Base-by-base conservation (phyloP, 2,113 vertebrate genomes). In the Daphoenositta chrysoptera region DNA sequence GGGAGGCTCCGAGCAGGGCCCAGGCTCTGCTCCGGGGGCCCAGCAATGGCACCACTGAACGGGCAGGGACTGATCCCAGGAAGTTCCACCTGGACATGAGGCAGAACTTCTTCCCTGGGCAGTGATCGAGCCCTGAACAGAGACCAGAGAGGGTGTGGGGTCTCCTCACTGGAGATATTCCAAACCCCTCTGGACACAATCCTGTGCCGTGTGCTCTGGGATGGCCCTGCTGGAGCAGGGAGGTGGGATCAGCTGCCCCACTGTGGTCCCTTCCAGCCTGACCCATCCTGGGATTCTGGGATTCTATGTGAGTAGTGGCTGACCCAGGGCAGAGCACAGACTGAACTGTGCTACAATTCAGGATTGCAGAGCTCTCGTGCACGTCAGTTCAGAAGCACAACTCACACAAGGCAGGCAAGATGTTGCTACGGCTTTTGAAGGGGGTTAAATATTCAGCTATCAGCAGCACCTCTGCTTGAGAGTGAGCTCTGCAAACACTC, bases 181-280 rank as follows among this genome's bases (percentile, higher is more conserved):
- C 51, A 66, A 51, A 51, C 0, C 10, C 4, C 0, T 2, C 44
- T 51, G 58, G 33, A 7, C 37, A 44, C 44, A 66, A 7, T 16
- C 27, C 60, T 51, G 60, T 73, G 44, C 42, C 1, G 1, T 57
- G 51, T 30, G 44, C n/a, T 60, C 13, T 68, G 60, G 51, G 23
- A 39, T 73, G 69, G 33, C 12, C 33, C 68, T 66, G 77, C 51
- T 68, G n/a, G 53, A 68, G 39, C 24, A 68, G 61, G 31, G 61
- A 82, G 69, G 24, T 60, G 53, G 14, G 1, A 40, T 11, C 53
- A 53, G 28, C n/a, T 44, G 27, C 0, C 3, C 15, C 7, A 2
- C 28, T 23, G 19, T 47, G 28, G 5, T 61, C n/a, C 54, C 20
- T 68, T 40, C 45, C 40, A 76, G 2, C n/a, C 54, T 31, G 20